A percentile compares a stretch with the other conserved stretches of the same genome.
Evolutionary conservation across 2,113 vertebrate genomes (phyloP).

Genomic region (human): GRCh38 chr5:63414001-63414500

Average conservation of each 20-base stretch:
- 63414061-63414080: neutral
- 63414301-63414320: neutral
- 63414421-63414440: neutral
- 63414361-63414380: neutral
- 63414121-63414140: neutral
- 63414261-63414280: neutral
- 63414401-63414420: neutral
- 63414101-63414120: neutral
- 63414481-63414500: neutral
- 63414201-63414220: neutral
- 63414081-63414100: neutral
- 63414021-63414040: neutral
- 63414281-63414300: neutral
- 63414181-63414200: neutral
- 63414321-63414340: neutral
- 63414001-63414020: neutral
- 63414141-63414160: neutral
- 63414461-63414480: neutral
- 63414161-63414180: neutral
- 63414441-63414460: neutral
- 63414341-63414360: neutral
- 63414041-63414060: neutral
- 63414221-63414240: neutral
- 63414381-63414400: neutral
- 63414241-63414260: neutral